Evolutionary conservation across 2,888 invertebrate genomes (phyloP).

Genomic region (Limenitis arthemis): DNA sequence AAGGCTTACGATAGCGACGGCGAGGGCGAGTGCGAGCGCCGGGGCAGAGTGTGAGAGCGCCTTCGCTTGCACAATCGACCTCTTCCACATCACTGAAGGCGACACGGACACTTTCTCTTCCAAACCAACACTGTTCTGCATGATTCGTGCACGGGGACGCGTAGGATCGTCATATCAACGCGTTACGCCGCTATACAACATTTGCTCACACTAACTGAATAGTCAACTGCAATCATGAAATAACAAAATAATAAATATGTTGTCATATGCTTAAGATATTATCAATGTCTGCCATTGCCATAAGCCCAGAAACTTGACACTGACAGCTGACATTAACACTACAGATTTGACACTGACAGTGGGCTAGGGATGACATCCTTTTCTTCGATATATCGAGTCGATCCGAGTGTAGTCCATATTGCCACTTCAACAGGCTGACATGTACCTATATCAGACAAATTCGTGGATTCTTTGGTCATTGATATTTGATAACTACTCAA

Average conservation of each 20-base stretch:
- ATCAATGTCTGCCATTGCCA: background rate
- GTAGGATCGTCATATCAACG: slow-evolving; percentile 41
- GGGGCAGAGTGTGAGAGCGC: slow-evolving; percentile 35
- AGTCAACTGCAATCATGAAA: slow-evolving; percentile 7
- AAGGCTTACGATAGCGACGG: slow-evolving; percentile 42
- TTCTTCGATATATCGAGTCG: too few species aligned
- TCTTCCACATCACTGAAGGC: slow-evolving; percentile 71
- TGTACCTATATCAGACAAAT: too few species aligned
- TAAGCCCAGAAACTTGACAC: too few species aligned
- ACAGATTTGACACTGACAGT: too few species aligned
- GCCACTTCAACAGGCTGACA: too few species aligned
- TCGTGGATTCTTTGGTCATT: too few species aligned
- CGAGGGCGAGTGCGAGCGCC: slow-evolving; percentile 41
- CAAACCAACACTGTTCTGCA: slow-evolving; percentile 41
- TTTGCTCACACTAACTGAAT: slow-evolving; percentile 13
- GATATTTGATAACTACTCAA: too few species aligned
- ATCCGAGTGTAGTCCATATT: too few species aligned
- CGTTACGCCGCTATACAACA: slow-evolving; percentile 27
- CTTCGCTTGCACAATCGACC: slow-evolving; percentile 66
- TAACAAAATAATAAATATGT: slow-evolving; percentile 12
- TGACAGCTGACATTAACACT: too few species aligned
- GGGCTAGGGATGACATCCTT: too few species aligned
- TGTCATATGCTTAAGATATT: slow-evolving; percentile 15
- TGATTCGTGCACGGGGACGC: slow-evolving; percentile 27
- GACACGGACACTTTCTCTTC: slow-evolving; percentile 68